These are phyloP conservation scores for Coryphaenoides rupestris DNA, from an alignment of 2,113 vertebrate genomes.

Conservation along the genomic window DNA sequence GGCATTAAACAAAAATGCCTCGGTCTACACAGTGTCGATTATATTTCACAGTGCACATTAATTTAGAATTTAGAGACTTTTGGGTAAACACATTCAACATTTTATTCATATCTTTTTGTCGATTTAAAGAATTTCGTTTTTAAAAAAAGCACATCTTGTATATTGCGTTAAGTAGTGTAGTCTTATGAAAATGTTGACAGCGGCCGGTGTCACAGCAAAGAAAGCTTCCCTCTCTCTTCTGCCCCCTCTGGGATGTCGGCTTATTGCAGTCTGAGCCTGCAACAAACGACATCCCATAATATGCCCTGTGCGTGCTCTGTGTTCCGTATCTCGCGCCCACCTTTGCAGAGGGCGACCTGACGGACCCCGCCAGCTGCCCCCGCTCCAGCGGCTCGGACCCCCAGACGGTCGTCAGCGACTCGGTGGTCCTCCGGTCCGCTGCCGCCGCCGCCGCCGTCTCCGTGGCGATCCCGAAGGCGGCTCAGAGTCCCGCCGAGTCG, in stretches of 20 bases:
- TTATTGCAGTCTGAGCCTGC: background rate
- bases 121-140: no score
- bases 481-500: background rate
- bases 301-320: slow-evolving; percentile 15
- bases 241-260: slow-evolving; percentile 22
- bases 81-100: no score
- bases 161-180: background rate
- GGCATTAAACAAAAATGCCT: no score
- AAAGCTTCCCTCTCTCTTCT: slow-evolving; percentile 34
- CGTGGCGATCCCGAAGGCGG: slow-evolving; percentile 31
- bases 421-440: slow-evolving; percentile 40
- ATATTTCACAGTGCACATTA: background rate
- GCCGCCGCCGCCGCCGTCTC: slow-evolving; percentile 1
- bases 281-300: slow-evolving; percentile 26
- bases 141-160: no score
- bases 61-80: no score
- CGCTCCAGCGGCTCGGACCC: slow-evolving; percentile 79
- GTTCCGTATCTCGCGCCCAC: slow-evolving; percentile 13
- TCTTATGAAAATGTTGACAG: slow-evolving; percentile 32
- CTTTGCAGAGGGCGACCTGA: slow-evolving; percentile 87
- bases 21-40: no score
- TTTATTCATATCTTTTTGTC: no score
- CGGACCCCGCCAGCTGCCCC: slow-evolving; percentile 85
- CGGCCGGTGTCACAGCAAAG: slow-evolving; percentile 39
- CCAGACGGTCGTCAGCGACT: slow-evolving; percentile 70